Base-by-base conservation (phyloP, 1,140 invertebrate genomes). In the Sarcophaga bullata region DNA sequence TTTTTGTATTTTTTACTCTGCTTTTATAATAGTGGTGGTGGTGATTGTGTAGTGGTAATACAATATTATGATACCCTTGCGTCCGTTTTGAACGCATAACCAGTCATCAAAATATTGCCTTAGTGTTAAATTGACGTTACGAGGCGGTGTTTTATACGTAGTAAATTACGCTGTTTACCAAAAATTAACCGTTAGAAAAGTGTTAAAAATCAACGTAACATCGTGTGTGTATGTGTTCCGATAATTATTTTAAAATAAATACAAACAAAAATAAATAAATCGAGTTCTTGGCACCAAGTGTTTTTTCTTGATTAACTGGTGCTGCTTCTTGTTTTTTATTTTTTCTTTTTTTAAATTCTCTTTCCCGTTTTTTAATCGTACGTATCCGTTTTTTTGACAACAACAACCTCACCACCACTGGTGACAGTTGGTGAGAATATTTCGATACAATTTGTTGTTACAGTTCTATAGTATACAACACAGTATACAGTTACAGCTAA, bases 121-220 rank as follows among this genome's bases (percentile, higher is more conserved):
- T 76, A 83, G 82, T 83, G 73, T 83, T 83, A 81, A 83, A 75
- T 81, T 80, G 82, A 75, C 82, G 73, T 81, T 80, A 58, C 82
- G 58, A 83, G 82, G 80, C 82, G 80, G 68, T 52, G 78, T 80
- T 80, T 72, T 73, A 68, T 82, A 52, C 50, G 37, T 62, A 8
- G 8, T 37, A 47, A 47, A 47, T 75, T 75, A 47, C 37, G 37
- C 73, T 47, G 15, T 46, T 72, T 72, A 72, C n/a, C n/a, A 72
- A 17, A 17, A 72, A 72, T 8, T 47, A 13, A n/a, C n/a, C 62
- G 62, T 68, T 19, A n/a, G 17, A 19, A 19, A 19, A n/a, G 17
- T 2, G 17, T 13, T 8, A 19, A 68, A 68, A 19, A 37, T 37
- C 52, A 54, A 54, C 15, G 1, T 3, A 11, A 54, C 52, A 3